Evolutionary conservation across 2,113 vertebrate species (phyloP).

Genomic region (Pholis gunnellus): DNA sequence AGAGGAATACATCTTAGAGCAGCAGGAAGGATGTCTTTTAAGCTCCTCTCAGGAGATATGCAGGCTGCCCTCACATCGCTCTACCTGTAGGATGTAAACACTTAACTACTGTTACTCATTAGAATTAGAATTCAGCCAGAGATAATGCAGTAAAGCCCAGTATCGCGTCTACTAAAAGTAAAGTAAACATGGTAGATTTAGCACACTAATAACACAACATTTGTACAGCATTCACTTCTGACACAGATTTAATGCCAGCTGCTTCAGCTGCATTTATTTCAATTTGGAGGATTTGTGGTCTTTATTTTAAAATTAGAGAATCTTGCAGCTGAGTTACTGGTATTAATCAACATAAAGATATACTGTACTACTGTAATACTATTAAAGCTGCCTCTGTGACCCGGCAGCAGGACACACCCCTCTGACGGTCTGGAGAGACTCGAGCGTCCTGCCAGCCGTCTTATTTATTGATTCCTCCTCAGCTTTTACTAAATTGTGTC

Average conservation of each 20-base stretch:
- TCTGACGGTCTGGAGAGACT: conserved; percentile 38
- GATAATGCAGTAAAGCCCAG: too few relatives aligned
- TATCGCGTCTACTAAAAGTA: too few relatives aligned
- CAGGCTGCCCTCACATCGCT: not conserved
- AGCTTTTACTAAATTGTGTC: conserved; percentile 31
- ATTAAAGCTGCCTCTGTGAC: conserved; percentile 16
- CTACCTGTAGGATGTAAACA: not conserved
- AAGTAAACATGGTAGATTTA: too few relatives aligned
- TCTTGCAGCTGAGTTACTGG: conserved; percentile 21
- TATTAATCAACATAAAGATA: conserved; percentile 4
- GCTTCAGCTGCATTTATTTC: too few relatives aligned
- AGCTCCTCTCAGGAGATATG: not conserved
- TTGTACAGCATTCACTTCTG: too few relatives aligned
- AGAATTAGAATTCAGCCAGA: too few relatives aligned
- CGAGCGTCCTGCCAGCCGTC: conserved; percentile 37
- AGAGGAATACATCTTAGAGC: not conserved
- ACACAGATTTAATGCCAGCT: too few relatives aligned
- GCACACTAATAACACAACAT: too few relatives aligned
- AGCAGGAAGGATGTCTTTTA: conserved; percentile 1
- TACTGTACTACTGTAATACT: too few relatives aligned
- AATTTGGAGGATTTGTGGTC: not conserved
- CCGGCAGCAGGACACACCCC: conserved; percentile 3
- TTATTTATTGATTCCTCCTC: conserved; percentile 49
- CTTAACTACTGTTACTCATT: too few relatives aligned
- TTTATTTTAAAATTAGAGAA: not conserved